Evolutionary conservation across 1,140 invertebrate species (phyloP).

Genomic region (Drosophila ambigua): DNA sequence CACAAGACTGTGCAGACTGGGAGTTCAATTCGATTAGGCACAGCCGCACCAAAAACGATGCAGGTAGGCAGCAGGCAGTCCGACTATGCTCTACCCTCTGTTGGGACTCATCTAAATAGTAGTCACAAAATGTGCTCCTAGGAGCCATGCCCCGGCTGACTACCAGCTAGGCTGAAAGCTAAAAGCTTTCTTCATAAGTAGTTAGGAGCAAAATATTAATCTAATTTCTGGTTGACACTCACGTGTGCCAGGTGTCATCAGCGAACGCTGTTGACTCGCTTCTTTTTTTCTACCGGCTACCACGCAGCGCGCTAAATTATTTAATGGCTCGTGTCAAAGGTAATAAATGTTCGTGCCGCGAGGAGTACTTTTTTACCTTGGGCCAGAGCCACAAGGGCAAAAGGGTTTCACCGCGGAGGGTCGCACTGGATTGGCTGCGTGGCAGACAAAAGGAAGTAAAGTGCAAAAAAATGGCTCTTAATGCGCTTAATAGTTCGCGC

Average conservation of each 20-base stretch:
- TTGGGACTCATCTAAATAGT: too few relatives aligned
- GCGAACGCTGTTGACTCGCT: constrained; percentile 3
- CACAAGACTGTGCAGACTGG: constrained; percentile 28
- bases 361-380: constrained; percentile 21
- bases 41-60: neutral
- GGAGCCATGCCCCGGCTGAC: too few relatives aligned
- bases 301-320: constrained; percentile 61
- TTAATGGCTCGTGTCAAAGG: constrained; percentile 77
- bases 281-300: constrained; percentile 29
- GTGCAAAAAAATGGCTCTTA: constrained; percentile 57
- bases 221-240: constrained; percentile 58
- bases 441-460: constrained; percentile 12
- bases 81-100: too few relatives aligned
- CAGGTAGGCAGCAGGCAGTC: too few relatives aligned
- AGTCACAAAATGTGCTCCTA: too few relatives aligned
- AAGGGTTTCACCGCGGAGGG: constrained; percentile 22
- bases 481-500: constrained; percentile 78
- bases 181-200: constrained; percentile 74
- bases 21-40: constrained; percentile 62
- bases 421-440: neutral
- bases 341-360: constrained; percentile 65
- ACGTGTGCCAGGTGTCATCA: constrained; percentile 52
- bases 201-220: constrained; percentile 64
- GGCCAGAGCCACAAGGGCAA: neutral
- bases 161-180: constrained; percentile 15